Conservation (phyloP, 2,113 vertebrate species). For the Ginglymostoma cirratum region DNA sequence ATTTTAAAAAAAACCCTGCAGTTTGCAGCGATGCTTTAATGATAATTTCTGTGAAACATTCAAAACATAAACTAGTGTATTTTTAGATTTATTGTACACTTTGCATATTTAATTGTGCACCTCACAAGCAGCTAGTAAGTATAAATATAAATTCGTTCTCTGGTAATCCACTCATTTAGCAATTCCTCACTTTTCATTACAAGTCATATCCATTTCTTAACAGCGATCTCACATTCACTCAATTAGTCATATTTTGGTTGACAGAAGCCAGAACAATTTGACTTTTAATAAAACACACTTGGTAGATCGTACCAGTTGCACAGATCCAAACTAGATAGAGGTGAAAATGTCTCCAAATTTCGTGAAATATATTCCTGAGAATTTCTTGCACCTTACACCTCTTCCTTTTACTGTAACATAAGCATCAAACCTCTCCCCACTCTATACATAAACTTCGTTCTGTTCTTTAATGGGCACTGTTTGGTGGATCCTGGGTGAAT, state of each 20-base stretch:
- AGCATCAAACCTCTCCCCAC: neutral
- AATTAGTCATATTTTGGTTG: neutral
- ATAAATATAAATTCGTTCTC: neutral
- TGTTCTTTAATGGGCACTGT: neutral
- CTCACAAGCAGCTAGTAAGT: neutral
- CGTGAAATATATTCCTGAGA: neutral
- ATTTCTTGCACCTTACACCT: neutral
- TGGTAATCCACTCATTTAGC: neutral
- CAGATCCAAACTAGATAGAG: neutral
- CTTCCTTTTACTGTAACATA: neutral
- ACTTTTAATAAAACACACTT: neutral
- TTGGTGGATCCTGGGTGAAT: neutral
- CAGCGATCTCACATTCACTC: neutral
- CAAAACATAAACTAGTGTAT: neutral
- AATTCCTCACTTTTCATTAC: neutral
- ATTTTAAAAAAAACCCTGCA: neutral
- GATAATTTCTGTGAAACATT: neutral
- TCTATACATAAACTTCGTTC: neutral
- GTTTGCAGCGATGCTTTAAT: neutral
- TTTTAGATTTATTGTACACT: neutral
- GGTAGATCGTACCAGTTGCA: too few relatives aligned
- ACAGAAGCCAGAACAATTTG: neutral
- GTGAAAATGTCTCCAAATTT: neutral
- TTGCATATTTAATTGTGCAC: neutral
- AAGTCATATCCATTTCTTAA: neutral